Base-by-base conservation (phyloP, 92 coral and sea anemone genomes). In the Meandrina meandrites region DNA sequence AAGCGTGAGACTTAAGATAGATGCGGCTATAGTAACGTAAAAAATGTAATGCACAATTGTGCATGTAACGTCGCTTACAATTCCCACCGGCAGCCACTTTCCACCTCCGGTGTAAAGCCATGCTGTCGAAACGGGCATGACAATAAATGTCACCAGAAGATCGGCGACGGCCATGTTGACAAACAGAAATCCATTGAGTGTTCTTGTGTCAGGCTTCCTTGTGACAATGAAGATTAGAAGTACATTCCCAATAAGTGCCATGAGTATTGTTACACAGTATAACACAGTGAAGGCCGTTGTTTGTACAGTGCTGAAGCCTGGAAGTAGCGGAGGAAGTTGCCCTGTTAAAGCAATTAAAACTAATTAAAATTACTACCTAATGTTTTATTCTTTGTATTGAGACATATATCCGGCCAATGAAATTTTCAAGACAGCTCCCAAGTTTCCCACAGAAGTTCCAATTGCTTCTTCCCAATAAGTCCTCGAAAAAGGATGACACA, bases 141-240 rank as follows among this genome's bases (percentile, higher is more conserved):
- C 85, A 3, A 34, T 13, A 67, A 86, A 27, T 22, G 89, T 86
- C 50, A 86, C 84, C 21, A 86, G n/a, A 1, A 86, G 78, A 34
- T 86, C 89, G 32, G 89, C 89, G 5, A 67, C 78, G 24, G 89
- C 89, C 89, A 86, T 86, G 50, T 86, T 86, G 24, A 86, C 72
- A 35, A 86, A 86, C 57, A 86, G 35, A 36, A 79, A 79, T 4
- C 85, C 53, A 2, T 79, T 86, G 22, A 79, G 64, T 5, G 85
- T 47, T 13, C 89, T 79, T 17, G 79, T 47, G 35, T 79, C 79
- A 3, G 85, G 79, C 42, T 66, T 80, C 15, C 67, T 50, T 11
- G 40, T 62, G 27, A 86, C 79, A 56, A 86, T 86, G 18, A 78
- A 86, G 8, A 86, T 50, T 19, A 86, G 69, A 28, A 86, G 72